phyloP scores from a whole-genome alignment of 2,113 vertebrate species.

The Ictalurus furcatus region DNA sequence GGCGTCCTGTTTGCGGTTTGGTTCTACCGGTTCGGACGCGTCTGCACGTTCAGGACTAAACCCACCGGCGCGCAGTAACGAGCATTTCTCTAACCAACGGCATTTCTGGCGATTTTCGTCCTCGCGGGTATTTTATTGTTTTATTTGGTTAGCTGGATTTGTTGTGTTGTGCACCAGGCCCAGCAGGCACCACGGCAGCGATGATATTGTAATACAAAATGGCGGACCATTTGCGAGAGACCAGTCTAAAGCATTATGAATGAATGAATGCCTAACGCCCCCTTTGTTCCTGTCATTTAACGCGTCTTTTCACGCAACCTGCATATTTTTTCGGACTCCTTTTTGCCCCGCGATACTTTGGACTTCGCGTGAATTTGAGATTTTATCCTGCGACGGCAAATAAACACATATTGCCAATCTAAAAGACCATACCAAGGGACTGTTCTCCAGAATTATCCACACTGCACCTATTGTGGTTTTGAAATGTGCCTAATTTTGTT shows the following conservation, averaged over 20 bases:
- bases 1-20: constrained; percentile 6
- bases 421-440: not conserved
- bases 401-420: not conserved
- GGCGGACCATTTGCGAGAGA: not conserved
- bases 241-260: too few relatives aligned
- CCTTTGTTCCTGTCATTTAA: not conserved
- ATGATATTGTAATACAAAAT: constrained; percentile 3
- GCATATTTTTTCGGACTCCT: not conserved
- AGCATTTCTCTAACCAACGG: not conserved
- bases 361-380: not conserved
- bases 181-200: not conserved
- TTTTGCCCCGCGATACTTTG: not conserved
- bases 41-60: not conserved
- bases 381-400: not conserved
- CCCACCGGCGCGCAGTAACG: not conserved
- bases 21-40: not conserved
- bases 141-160: not conserved
- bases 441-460: not conserved
- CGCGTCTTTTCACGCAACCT: not conserved
- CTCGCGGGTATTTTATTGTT: not conserved
- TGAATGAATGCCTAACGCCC: not conserved
- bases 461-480: too few relatives aligned
- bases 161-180: not conserved
- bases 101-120: not conserved
- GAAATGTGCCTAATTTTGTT: too few relatives aligned